A percentile compares a stretch with the other conserved stretches of the same genome.
These are phyloP conservation scores for Oryzias woworae DNA, from an alignment of 2,113 vertebrate species.

Conservation along the genomic window DNA sequence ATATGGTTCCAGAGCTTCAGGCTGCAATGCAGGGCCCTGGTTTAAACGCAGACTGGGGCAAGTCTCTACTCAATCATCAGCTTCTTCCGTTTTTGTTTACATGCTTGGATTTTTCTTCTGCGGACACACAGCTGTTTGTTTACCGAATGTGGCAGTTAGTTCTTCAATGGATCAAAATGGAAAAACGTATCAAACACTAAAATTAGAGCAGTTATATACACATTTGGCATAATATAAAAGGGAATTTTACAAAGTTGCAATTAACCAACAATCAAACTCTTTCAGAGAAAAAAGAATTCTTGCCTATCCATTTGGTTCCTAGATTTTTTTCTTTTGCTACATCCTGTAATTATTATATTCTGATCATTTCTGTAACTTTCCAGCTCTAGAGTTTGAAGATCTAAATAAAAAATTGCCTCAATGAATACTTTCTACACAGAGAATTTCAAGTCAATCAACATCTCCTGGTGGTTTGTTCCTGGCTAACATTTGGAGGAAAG, in stretches of 20 bases:
- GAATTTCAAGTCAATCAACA: constrained; percentile 10
- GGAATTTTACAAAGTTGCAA: no score
- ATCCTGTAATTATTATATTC: no score
- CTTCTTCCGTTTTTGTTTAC: constrained; percentile 47
- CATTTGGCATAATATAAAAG: no score
- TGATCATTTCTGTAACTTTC: no score
- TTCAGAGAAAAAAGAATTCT: no score
- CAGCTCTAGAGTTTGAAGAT: no score
- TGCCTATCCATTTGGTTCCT: no score
- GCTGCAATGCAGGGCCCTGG: not conserved
- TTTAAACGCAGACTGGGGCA: not conserved
- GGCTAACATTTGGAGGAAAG: constrained; percentile 22
- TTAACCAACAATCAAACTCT: no score
- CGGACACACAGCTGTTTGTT: constrained; percentile 19
- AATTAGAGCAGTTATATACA: no score
- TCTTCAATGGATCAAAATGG: constrained; percentile 8
- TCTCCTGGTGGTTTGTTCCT: constrained; percentile 14
- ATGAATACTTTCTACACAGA: not conserved
- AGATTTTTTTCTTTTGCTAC: no score
- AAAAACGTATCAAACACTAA: not conserved
- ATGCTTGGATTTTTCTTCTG: constrained; percentile 17
- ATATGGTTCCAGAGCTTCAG: not conserved
- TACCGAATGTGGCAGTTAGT: not conserved
- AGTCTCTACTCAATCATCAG: constrained; percentile 29
- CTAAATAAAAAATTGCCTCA: no score